Percentiles rank a stretch among this genome's conserved stretches.
Conservation (phyloP, 2,888 invertebrate species). For the Bugula neritina region DNA sequence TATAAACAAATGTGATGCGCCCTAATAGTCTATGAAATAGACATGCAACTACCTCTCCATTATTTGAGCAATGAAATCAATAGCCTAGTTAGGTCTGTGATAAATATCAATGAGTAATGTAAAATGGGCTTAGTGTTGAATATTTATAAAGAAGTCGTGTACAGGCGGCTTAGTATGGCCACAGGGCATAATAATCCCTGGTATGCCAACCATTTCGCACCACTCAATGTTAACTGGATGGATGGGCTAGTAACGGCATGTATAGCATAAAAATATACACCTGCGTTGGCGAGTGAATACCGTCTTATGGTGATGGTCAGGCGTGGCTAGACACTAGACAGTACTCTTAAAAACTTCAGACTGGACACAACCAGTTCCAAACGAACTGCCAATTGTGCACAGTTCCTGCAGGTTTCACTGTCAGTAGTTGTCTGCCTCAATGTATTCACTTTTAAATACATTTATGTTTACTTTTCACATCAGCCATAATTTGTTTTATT, state of each 20-base stretch:
- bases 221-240: background rate
- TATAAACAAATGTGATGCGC: no score
- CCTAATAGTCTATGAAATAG: no score
- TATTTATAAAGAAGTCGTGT: no score
- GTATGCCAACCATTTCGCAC: background rate
- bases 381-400: background rate
- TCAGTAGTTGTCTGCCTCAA: background rate
- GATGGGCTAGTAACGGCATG: background rate
- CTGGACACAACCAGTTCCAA: background rate
- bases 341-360: background rate
- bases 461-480: no score
- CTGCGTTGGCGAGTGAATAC: background rate
- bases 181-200: conserved; percentile 27
- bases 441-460: no score
- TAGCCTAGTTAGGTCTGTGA: no score
- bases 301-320: background rate
- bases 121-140: no score
- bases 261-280: background rate
- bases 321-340: background rate
- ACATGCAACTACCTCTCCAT: no score
- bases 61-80: no score
- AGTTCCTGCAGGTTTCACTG: background rate
- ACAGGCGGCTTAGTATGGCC: no score
- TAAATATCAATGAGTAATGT: no score
- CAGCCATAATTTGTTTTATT: no score